These are phyloP conservation scores for Sceloporus undulatus DNA, from an alignment of 2,113 vertebrate species.

Conservation along the genomic window DNA sequence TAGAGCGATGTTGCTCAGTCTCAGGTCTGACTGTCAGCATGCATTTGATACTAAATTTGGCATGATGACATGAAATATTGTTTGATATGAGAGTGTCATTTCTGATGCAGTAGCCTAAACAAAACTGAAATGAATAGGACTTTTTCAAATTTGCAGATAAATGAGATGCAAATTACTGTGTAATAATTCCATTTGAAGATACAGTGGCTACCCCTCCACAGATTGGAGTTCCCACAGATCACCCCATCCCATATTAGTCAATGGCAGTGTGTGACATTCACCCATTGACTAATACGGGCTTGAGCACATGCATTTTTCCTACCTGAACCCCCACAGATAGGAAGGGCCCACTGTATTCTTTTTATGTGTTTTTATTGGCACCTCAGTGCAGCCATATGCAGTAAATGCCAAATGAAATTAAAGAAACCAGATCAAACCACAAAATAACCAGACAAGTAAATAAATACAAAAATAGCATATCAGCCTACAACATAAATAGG, in stretches of 20 bases:
- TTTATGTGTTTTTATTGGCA: too few relatives aligned
- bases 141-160: not conserved
- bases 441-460: not conserved
- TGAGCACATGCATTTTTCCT: too few relatives aligned
- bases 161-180: not conserved
- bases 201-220: too few relatives aligned
- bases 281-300: too few relatives aligned
- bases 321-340: not conserved
- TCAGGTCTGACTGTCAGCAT: not conserved
- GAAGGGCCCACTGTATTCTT: not conserved
- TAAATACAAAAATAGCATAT: not conserved
- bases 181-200: conserved; percentile 2
- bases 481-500: not conserved
- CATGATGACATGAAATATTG: conserved; percentile 35
- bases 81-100: conserved; percentile 39
- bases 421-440: not conserved
- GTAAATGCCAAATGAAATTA: not conserved
- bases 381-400: too few relatives aligned
- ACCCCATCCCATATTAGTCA: too few relatives aligned
- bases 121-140: conserved; percentile 18
- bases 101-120: conserved; percentile 18
- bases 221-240: too few relatives aligned
- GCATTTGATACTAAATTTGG: conserved; percentile 40
- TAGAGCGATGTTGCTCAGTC: conserved; percentile 12
- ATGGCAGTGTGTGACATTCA: too few relatives aligned